phyloP scores from a whole-genome alignment of 2,797 vertebrate species.

The Amblyraja radiata region DNA sequence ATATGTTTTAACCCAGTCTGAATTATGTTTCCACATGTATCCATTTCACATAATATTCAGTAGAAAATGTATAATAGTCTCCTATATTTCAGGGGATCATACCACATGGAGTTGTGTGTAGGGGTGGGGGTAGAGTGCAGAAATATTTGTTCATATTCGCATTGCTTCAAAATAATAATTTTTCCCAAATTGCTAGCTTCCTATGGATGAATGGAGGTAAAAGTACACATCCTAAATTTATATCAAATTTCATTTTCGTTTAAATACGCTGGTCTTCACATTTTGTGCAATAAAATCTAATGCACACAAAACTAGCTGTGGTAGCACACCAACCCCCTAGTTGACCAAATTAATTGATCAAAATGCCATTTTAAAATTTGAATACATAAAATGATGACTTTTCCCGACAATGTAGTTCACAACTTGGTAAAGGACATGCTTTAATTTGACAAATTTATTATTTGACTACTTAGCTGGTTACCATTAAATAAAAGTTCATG shows the following conservation, averaged over 20 bases:
- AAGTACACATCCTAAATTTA: not conserved
- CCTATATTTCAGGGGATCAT: not conserved
- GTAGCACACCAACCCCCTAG: not conserved
- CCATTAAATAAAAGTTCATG: conserved; percentile 23
- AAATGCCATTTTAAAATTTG: not conserved
- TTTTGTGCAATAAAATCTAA: not conserved
- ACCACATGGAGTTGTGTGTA: not conserved
- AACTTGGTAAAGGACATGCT: not conserved
- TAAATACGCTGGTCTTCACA: not conserved
- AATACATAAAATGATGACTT: not conserved
- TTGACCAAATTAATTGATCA: not conserved
- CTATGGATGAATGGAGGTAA: not conserved
- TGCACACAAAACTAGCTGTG: not conserved
- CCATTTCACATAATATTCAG: not conserved
- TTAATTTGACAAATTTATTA: conserved; percentile 3
- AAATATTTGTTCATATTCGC: not conserved
- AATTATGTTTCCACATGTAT: not conserved
- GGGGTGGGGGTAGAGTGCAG: too few species aligned
- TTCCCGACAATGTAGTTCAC: not conserved
- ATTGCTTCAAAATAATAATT: not conserved
- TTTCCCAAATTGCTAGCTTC: not conserved
- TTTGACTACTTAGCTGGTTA: conserved; percentile 12
- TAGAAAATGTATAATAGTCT: not conserved
- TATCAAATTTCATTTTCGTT: not conserved
- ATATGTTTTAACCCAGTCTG: too few species aligned